phyloP scores from a whole-genome alignment of 2,888 invertebrate species.

The Hirtodrosophila histrioides region DNA sequence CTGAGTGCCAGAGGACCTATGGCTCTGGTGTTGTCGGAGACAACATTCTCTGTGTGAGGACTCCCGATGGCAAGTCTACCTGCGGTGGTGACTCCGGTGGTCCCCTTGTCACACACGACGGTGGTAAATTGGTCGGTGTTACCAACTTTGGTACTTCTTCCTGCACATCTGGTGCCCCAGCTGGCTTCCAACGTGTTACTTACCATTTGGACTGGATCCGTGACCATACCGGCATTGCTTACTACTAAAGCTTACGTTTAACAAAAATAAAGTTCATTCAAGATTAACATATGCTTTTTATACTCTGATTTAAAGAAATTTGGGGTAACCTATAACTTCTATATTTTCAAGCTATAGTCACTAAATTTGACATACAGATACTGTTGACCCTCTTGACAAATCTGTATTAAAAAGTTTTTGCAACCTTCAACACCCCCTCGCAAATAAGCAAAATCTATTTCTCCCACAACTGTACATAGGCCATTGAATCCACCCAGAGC shows the following conservation, averaged over 20 bases:
- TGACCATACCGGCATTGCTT: constrained; percentile 62
- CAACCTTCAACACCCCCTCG: too few species aligned
- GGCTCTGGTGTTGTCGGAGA: constrained; percentile 70
- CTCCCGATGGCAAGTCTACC: constrained; percentile 68
- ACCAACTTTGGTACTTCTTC: constrained; percentile 65
- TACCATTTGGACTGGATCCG: constrained; percentile 71
- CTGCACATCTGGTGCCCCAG: constrained; percentile 58
- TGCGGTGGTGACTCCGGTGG: constrained; percentile 85
- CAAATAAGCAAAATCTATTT: too few species aligned
- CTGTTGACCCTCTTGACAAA: too few species aligned
- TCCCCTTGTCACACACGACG: constrained; percentile 74
- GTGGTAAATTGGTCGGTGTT: constrained; percentile 60
- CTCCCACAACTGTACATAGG: too few species aligned
- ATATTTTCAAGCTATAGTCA: too few species aligned
- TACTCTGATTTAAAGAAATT: too few species aligned
- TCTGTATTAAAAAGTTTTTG: too few species aligned
- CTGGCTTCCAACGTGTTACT: constrained; percentile 68
- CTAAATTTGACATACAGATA: too few species aligned
- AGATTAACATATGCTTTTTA: background rate
- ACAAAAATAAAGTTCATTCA: background rate
- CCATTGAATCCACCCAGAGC: too few species aligned
- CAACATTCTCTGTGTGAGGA: constrained; percentile 61
- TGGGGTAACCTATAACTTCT: too few species aligned
- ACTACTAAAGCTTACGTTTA: constrained; percentile 22
- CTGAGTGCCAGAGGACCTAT: constrained; percentile 82